Evolutionary conservation across 1,140 invertebrate genomes (phyloP).

Genomic region (Pemphigus obesinymphae): DNA sequence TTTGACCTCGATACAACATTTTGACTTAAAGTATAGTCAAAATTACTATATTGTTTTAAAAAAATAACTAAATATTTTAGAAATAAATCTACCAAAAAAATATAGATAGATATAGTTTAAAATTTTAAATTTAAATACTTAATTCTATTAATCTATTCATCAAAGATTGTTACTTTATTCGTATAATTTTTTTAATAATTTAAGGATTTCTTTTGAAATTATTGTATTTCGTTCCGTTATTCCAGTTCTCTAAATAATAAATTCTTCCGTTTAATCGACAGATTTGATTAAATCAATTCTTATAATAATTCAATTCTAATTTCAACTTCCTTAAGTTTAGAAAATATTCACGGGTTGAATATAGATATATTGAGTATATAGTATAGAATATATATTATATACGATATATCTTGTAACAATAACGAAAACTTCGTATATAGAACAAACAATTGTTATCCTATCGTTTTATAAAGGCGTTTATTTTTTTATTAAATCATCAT

Average conservation of each 20-base stretch:
- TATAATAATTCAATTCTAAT: not conserved
- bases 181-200: not conserved
- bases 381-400: too few species aligned
- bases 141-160: not conserved
- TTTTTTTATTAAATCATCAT: too few species aligned
- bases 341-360: not conserved
- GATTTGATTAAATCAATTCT: not conserved
- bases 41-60: too few species aligned
- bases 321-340: not conserved
- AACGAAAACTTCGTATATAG: not conserved
- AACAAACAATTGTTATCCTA: not conserved
- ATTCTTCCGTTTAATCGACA: too few species aligned
- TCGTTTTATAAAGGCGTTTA: not conserved
- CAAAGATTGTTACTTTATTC: not conserved
- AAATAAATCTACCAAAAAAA: too few species aligned
- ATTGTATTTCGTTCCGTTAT: not conserved
- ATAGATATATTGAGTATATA: too few species aligned
- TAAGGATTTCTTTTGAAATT: not conserved
- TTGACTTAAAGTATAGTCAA: too few species aligned
- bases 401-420: too few species aligned
- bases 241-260: not conserved
- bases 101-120: not conserved
- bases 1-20: not conserved
- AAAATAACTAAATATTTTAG: too few species aligned
- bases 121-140: not conserved